Evolutionary conservation across 2,113 vertebrate species (phyloP), one percentile per base, ranked within the genome.

Genomic region (Procavia capensis): DNA sequence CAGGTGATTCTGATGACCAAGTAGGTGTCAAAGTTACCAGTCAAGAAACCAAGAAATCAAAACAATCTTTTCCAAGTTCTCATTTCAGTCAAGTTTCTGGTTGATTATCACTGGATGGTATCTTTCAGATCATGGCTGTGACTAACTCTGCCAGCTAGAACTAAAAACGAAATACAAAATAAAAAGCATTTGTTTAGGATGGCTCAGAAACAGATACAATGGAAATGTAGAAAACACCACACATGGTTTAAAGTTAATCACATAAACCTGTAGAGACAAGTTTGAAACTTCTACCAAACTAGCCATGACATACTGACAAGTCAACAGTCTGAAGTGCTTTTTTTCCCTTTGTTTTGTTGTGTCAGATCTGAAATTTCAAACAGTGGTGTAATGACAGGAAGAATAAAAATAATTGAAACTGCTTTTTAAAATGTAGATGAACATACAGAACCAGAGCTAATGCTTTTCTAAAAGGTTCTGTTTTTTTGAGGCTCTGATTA

Each of bases 171-270:
- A 97, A 92, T 96, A 96, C 41, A 95, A 97, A 97, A 97, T 68
- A 94, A 97, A 97, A 97, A 87, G 92, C 95, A 79, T 96, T 91
- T 96, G 96, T 97, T 98, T 95, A 96, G 90, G 96, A 95, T 95
- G 97, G 94, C 83, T 97, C 95, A 91, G 95, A 97, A 97, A 97
- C 95, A 96, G 96, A 98, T 90, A 97, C 93, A 97, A 97, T 97
- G 94, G 95, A 97, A 96, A 97, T 97, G 59, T 92, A 86, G 41
- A 84, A 93, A 97, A 97, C 61, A 2, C 68, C 94, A 94, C 96
- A 97, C 95, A 95, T 74, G 36, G 94, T 96, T 97, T 95, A 95
- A 89, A 92, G 70, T 88, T 93, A 97, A 95, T 88, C 2, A 17
- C 94, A 92, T 19, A 94, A 96, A 87, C 83, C 43, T 25, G 90